Base-by-base conservation (phyloP, 2,113 vertebrate species). In the Myxocyprinus asiaticus region DNA sequence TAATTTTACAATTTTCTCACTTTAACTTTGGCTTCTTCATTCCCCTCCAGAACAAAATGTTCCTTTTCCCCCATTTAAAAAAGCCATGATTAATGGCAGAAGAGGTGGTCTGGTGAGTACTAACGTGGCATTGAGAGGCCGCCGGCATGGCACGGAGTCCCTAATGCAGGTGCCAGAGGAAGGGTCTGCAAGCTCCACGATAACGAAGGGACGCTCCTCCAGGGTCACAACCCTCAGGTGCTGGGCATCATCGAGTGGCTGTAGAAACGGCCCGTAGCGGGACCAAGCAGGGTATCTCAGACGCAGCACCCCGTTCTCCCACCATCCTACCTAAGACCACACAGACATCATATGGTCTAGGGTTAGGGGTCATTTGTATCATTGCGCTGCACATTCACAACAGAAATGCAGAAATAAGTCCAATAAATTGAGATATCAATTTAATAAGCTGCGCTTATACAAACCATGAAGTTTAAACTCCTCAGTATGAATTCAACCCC, bases 161-260 rank as follows among this genome's bases (percentile, higher is more conserved):
- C 96, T 93, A 89, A 98, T 97, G 91, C 97, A 98, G 73, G 96
- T 96, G 84, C 96, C 96, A 0, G 95, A 97, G 84, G 94, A 91
- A 0, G 95, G 89, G 75, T 98, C 97, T 0, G 94, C 94, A 5
- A 91, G 91, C 89, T 98, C 97, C 84, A 98, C 97, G 5, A 98
- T 98, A 87, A 98, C 97, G 0, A 98, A 98, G 17, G 97, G 97
- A 0, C 96, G 88, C 15, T 98, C 97, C 86, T 98, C 96, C 83
- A 98, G 88, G 0, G 97, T 98, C 86, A 96, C 97, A 77, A 98
- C 97, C 0, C 92, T 94, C 82, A 98, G 91, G 89, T 98, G 96
- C 83, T 95, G 95, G 3, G 94, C 95, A 22, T 95, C 96, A 2
- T 96, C 95, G 0, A 94, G 95, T 0, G 97, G 96, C 84, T 96